phyloP scores from a whole-genome alignment of 2,888 invertebrate species.

The Dicycla oo region DNA sequence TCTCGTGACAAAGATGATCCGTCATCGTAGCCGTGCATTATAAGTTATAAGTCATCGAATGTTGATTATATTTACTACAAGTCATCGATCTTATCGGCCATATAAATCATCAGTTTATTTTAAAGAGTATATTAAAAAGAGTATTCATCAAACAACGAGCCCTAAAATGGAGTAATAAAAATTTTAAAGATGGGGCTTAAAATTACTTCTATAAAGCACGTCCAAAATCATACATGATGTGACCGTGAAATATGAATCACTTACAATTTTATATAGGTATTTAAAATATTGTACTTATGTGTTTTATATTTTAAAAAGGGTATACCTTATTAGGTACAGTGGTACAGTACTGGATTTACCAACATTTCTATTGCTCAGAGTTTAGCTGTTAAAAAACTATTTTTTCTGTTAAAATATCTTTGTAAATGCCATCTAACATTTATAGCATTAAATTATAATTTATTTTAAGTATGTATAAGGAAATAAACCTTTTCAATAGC shows the following conservation, averaged over 20 bases:
- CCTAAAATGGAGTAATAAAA: neutral
- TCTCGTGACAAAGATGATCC: slow-evolving; percentile 10
- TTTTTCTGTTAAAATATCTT: neutral
- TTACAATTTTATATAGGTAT: neutral
- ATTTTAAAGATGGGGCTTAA: neutral
- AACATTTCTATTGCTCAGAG: neutral
- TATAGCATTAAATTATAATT: neutral
- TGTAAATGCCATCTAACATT: neutral
- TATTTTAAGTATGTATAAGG: neutral
- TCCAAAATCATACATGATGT: slow-evolving; percentile 3
- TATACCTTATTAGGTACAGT: neutral
- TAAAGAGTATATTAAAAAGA: neutral
- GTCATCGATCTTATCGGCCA: slow-evolving; percentile 3
- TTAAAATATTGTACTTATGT: neutral
- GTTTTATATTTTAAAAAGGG: slow-evolving; percentile 7
- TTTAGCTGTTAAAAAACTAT: neutral
- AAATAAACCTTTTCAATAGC: neutral
- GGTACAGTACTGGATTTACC: neutral
- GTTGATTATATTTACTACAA: slow-evolving; percentile 9
- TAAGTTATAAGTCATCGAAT: slow-evolving; percentile 23
- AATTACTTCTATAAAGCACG: neutral
- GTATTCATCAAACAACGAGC: slow-evolving; percentile 8
- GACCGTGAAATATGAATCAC: neutral
- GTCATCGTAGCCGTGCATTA: neutral
- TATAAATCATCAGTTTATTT: slow-evolving; percentile 36